A percentile compares a stretch with the other conserved stretches of the same genome.
Conservation (phyloP, 2,113 vertebrate species). For the Epinephelus moara region DNA sequence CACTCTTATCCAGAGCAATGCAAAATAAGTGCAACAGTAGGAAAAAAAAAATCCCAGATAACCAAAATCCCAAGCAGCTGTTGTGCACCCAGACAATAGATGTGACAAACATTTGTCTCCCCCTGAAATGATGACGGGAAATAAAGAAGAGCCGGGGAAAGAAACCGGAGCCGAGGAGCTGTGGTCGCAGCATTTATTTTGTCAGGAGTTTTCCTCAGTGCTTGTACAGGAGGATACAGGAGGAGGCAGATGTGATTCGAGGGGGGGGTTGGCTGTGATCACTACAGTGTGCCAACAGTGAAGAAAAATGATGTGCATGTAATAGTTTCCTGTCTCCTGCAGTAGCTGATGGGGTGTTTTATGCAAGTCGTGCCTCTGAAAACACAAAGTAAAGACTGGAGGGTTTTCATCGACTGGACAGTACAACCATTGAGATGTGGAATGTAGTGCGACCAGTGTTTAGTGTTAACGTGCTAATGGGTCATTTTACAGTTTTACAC, state of each 20-base stretch:
- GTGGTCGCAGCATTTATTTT: slow-evolving; percentile 47
- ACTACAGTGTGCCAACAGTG: slow-evolving; percentile 52
- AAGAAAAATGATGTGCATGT: slow-evolving; percentile 74
- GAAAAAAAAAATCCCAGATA: slow-evolving; percentile 19
- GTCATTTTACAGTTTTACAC: background rate
- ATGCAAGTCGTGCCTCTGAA: slow-evolving; percentile 46
- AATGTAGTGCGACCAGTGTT: slow-evolving; percentile 48
- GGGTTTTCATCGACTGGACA: slow-evolving; percentile 28
- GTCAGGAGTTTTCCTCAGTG: slow-evolving; percentile 20
- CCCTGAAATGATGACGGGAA: slow-evolving; percentile 21
- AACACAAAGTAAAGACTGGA: slow-evolving; percentile 28
- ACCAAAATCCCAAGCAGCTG: slow-evolving; percentile 44
- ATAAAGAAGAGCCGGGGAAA: slow-evolving; percentile 12
- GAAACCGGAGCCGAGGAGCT: slow-evolving; percentile 37
- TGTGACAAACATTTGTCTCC: slow-evolving; percentile 44
- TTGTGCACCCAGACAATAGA: slow-evolving; percentile 41
- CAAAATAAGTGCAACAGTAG: slow-evolving; percentile 3
- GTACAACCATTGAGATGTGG: slow-evolving; percentile 69
- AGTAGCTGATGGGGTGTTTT: slow-evolving; percentile 76
- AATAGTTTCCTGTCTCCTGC: slow-evolving; percentile 69
- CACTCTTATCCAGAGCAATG: slow-evolving; percentile 37
- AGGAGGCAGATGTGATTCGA: slow-evolving; percentile 31
- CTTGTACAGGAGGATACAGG: slow-evolving; percentile 34
- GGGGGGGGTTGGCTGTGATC: slow-evolving; percentile 29
- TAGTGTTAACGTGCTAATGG: slow-evolving; percentile 44